These are phyloP conservation scores for Potorous gilbertii DNA, from an alignment of 2,797 vertebrate genomes.

Conservation along the genomic window DNA sequence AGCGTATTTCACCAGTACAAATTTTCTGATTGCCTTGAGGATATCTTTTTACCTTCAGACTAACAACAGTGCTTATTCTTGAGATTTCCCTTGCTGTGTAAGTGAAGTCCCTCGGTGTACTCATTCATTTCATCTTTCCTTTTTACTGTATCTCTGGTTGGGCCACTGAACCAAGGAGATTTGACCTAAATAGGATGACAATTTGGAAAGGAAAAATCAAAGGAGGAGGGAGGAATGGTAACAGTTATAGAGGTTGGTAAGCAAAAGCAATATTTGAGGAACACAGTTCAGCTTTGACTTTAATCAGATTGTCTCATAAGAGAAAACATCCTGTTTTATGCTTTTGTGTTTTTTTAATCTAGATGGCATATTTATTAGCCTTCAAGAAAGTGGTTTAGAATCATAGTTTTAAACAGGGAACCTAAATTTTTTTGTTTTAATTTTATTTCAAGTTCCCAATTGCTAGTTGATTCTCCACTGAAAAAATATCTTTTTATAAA, in stretches of 20 bases:
- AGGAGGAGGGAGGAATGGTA: neutral
- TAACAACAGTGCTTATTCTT: conserved; percentile 42
- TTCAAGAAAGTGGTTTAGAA: neutral
- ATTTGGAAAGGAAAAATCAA: conserved; percentile 58
- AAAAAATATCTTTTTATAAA: neutral
- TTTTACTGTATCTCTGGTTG: conserved; percentile 57
- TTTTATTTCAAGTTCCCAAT: conserved; percentile 7
- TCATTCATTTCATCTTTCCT: conserved; percentile 48
- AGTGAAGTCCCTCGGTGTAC: conserved; percentile 53
- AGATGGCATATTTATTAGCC: too few species aligned
- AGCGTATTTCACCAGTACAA: conserved; percentile 85
- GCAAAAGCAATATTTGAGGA: neutral
- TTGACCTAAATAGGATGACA: conserved; percentile 52
- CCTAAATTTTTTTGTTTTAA: conserved; percentile 12
- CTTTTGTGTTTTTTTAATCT: neutral
- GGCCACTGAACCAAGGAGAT: conserved; percentile 55
- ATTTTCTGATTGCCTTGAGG: conserved; percentile 83
- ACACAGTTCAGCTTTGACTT: neutral
- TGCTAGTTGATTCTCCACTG: neutral
- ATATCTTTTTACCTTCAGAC: conserved; percentile 71
- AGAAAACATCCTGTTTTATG: conserved; percentile 14
- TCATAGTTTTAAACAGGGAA: neutral
- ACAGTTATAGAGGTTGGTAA: conserved; percentile 25
- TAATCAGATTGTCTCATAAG: neutral
- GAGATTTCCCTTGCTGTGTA: conserved; percentile 42